Evolutionary conservation across 2,888 invertebrate species (phyloP).

Genomic region (Drosophila longiperda): DNA sequence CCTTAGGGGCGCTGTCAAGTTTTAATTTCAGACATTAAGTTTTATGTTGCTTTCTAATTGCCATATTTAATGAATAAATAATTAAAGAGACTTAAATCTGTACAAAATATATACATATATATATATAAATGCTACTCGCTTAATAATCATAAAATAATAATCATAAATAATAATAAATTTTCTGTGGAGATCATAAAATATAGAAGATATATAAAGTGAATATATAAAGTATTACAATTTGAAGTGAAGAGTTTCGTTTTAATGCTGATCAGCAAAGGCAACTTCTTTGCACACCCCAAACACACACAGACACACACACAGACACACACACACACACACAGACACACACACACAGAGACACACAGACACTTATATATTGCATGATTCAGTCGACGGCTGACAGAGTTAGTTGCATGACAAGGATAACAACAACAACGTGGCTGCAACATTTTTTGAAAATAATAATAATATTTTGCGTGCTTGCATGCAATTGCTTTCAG

Average conservation of each 20-base stretch:
- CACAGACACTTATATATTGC: slow-evolving; percentile 30
- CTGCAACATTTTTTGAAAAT: slow-evolving; percentile 47
- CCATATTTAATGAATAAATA: not conserved
- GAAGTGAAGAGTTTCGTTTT: slow-evolving; percentile 26
- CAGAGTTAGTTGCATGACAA: slow-evolving; percentile 44
- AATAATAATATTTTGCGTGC: slow-evolving; percentile 78
- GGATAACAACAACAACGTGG: slow-evolving; percentile 49
- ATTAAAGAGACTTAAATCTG: not conserved
- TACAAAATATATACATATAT: not conserved
- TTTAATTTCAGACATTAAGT: not conserved
- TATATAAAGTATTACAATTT: slow-evolving; percentile 3
- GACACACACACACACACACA: slow-evolving; percentile 6
- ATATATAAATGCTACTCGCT: not conserved
- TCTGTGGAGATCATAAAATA: not conserved
- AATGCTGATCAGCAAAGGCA: slow-evolving; percentile 7
- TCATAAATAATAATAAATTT: not conserved
- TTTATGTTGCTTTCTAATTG: not conserved
- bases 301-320: slow-evolving; percentile 7
- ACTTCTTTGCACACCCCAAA: not conserved
- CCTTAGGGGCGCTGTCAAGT: not conserved
- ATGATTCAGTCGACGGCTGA: slow-evolving; percentile 57
- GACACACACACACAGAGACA: not conserved
- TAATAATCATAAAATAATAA: not conserved
- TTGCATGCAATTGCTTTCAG: slow-evolving; percentile 72
- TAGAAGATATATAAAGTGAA: not conserved